Evolutionary conservation across 2,797 vertebrate genomes (phyloP).

Genomic region (Pempheris klunzingeri): DNA sequence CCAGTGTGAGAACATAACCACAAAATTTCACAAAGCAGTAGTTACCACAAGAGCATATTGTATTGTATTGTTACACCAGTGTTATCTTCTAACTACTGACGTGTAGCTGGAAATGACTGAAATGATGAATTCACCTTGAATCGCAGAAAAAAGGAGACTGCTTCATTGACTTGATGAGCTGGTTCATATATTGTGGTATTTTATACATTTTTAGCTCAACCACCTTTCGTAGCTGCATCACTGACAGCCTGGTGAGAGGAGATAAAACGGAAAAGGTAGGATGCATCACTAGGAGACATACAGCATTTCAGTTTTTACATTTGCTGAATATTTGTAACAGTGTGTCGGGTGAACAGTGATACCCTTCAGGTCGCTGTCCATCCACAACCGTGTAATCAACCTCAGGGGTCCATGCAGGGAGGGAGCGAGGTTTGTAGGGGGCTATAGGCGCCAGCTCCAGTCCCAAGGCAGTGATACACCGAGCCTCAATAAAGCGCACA

Average conservation of each 20-base stretch:
- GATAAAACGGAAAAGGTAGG: background rate
- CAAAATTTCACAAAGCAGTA: background rate
- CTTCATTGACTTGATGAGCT: conserved; percentile 68
- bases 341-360: conserved; percentile 2
- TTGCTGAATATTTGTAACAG: background rate
- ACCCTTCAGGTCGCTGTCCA: conserved; percentile 84
- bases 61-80: background rate
- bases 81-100: background rate
- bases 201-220: background rate
- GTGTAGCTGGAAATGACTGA: background rate
- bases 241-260: conserved; percentile 52
- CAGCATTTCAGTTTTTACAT: background rate
- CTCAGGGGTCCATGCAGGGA: conserved; percentile 47
- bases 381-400: conserved; percentile 67
- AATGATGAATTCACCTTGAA: conserved; percentile 49
- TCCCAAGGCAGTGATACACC: conserved; percentile 81
- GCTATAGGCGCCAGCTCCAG: conserved; percentile 83
- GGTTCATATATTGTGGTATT: conserved; percentile 40
- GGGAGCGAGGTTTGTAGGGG: conserved; percentile 80
- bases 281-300: background rate
- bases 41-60: background rate
- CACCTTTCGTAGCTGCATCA: conserved; percentile 26
- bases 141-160: accelerated
- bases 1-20: too few species aligned
- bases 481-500: conserved; percentile 85